phyloP scores from a whole-genome alignment of 2,888 invertebrate species.

The Pollenia labialis region DNA sequence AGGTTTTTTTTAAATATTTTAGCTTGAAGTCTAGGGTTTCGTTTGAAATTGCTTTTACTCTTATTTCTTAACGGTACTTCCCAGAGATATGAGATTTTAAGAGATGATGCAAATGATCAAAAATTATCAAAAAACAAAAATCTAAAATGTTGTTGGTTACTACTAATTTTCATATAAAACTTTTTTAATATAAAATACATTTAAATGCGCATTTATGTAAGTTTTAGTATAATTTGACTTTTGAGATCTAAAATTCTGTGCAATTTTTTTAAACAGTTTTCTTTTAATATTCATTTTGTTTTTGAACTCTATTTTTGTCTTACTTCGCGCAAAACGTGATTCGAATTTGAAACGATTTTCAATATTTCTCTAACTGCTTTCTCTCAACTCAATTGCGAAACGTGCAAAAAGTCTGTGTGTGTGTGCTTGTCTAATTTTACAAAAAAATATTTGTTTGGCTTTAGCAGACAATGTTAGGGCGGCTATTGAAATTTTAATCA shows the following conservation, averaged over 20 bases:
- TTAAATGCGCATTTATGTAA: constrained; percentile 26
- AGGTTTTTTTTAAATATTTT: too few relatives aligned
- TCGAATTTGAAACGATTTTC: constrained; percentile 47
- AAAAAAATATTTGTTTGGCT: constrained; percentile 46
- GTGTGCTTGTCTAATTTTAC: constrained; percentile 12
- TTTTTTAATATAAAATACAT: constrained; percentile 19
- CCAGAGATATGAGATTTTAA: too few relatives aligned
- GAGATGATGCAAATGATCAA: too few relatives aligned
- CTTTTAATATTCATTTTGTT: constrained; percentile 39
- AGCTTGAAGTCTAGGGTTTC: too few relatives aligned
- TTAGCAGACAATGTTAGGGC: constrained; percentile 40
- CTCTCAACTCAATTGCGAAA: not conserved
- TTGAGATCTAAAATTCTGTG: constrained; percentile 33
- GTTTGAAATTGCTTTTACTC: too few relatives aligned
- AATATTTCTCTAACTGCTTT: constrained; percentile 1
- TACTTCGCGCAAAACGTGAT: constrained; percentile 58
- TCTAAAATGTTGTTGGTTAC: too few relatives aligned
- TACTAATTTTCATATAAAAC: too few relatives aligned
- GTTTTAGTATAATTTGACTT: constrained; percentile 49
- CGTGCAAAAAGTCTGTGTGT: constrained; percentile 15
- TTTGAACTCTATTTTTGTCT: constrained; percentile 10
- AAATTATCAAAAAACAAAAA: too few relatives aligned
- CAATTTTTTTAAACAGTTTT: constrained; percentile 25
- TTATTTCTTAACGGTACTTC: too few relatives aligned
- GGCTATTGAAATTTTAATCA: not conserved